phyloP scores from a whole-genome alignment of 2,113 vertebrate genomes.

The Apeltes quadracus region DNA sequence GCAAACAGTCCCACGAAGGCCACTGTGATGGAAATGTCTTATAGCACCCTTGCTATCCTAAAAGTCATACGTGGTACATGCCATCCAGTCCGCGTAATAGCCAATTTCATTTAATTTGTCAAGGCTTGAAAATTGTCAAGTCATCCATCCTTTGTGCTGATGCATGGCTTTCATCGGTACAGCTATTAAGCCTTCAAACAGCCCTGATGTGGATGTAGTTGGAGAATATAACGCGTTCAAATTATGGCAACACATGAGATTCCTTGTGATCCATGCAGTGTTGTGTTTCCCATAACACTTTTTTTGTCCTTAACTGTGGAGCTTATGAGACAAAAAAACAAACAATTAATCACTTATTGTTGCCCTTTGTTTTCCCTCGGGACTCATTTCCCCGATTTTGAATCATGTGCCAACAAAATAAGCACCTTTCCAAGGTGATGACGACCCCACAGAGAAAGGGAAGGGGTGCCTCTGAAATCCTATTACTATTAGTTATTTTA shows the following conservation, averaged over 20 bases:
- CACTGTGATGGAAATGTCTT: conserved; percentile 45
- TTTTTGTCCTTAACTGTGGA: conserved; percentile 40
- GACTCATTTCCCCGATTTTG: conserved; percentile 46
- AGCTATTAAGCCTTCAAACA: not conserved
- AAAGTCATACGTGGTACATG: conserved; percentile 22
- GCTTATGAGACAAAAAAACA: conserved; percentile 38
- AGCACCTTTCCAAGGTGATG: conserved; percentile 73
- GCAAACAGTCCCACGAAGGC: conserved; percentile 56
- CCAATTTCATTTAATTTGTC: conserved; percentile 31
- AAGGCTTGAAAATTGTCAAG: conserved; percentile 4
- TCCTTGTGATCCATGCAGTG: conserved; percentile 57
- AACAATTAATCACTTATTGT: conserved; percentile 31
- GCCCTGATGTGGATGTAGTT: conserved; percentile 3
- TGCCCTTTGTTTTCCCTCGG: conserved; percentile 36
- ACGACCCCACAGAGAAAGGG: conserved; percentile 57
- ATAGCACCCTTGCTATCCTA: conserved; percentile 27
- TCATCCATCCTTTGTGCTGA: conserved; percentile 1
- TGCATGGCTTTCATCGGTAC: not conserved
- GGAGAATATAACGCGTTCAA: conserved; percentile 10
- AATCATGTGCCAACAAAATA: conserved; percentile 60
- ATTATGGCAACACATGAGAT: conserved; percentile 28
- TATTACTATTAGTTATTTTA: conserved; percentile 66
- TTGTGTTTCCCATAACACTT: conserved; percentile 14
- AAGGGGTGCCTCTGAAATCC: conserved; percentile 62
- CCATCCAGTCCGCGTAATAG: conserved; percentile 31